phyloP scores from a whole-genome alignment of 2,113 vertebrate species.

The Gopherus evgoodei region DNA sequence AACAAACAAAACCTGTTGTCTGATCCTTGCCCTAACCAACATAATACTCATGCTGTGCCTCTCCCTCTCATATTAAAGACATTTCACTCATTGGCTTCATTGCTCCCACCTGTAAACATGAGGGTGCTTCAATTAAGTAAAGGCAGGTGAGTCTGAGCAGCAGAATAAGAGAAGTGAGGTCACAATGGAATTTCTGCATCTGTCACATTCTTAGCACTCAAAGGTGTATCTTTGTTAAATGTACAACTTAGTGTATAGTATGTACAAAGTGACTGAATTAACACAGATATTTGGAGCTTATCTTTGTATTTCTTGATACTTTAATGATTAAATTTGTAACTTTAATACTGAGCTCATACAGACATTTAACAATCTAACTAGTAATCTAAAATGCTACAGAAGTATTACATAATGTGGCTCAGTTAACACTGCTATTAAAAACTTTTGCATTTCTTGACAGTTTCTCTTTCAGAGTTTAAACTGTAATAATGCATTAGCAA shows the following conservation, averaged over 20 bases:
- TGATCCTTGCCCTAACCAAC: rapidly evolving
- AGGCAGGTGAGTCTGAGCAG: background rate
- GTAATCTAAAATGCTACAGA: background rate
- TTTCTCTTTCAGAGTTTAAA: background rate
- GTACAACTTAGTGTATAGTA: background rate
- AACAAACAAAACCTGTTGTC: background rate
- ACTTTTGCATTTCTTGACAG: background rate
- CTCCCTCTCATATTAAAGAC: conserved; percentile 5
- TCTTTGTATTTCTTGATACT: background rate
- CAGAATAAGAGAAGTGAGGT: background rate
- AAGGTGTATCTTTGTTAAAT: background rate
- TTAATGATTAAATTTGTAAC: background rate
- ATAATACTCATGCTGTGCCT: rapidly evolving
- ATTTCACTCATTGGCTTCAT: background rate
- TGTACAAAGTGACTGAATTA: background rate
- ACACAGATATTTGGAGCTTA: background rate
- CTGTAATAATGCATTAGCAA: background rate
- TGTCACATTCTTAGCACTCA: rapidly evolving
- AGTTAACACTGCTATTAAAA: background rate
- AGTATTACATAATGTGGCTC: background rate
- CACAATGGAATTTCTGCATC: rapidly evolving
- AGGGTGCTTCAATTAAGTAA: background rate
- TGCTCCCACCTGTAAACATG: conserved; percentile 31
- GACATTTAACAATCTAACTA: background rate
- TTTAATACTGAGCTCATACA: background rate